Conservation (phyloP, 35 echinoderm and acorn worm species). For the Lytechinus pictus region DNA sequence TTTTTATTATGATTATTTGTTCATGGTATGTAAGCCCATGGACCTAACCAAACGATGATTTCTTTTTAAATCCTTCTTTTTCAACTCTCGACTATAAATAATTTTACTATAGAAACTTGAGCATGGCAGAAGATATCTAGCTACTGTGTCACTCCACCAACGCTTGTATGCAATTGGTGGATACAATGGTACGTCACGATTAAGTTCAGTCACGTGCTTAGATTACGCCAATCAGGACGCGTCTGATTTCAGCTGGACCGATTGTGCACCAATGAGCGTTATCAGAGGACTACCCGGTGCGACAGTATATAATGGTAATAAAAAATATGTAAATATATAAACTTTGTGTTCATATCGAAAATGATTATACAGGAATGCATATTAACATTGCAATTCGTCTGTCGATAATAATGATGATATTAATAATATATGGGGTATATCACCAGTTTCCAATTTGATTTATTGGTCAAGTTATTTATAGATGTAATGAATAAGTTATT, state of each 20-base stretch:
- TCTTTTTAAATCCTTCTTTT: neutral
- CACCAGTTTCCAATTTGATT: no score
- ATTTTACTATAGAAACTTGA: conserved; percentile 46
- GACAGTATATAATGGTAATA: conserved; percentile 57
- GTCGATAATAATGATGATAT: no score
- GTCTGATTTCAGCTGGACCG: conserved; percentile 50
- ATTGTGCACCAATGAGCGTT: conserved; percentile 49
- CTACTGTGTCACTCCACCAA: conserved; percentile 47
- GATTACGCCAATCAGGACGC: conserved; percentile 32
- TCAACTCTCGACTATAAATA: neutral
- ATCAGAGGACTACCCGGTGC: conserved; percentile 71
- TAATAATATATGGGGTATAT: no score
- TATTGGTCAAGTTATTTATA: no score
- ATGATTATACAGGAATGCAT: neutral
- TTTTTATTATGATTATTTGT: no score
- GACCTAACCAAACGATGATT: no score
- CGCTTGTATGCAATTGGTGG: conserved; percentile 73
- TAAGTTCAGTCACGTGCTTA: conserved; percentile 70
- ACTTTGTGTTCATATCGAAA: neutral
- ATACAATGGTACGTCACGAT: conserved; percentile 75
- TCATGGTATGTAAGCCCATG: no score
- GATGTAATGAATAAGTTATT: no score
- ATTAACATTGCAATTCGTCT: no score
- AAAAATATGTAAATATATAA: neutral
- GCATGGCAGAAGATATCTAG: conserved; percentile 64